phyloP scores from a whole-genome alignment of 2,888 invertebrate genomes.

The Invenusta paracnida region DNA sequence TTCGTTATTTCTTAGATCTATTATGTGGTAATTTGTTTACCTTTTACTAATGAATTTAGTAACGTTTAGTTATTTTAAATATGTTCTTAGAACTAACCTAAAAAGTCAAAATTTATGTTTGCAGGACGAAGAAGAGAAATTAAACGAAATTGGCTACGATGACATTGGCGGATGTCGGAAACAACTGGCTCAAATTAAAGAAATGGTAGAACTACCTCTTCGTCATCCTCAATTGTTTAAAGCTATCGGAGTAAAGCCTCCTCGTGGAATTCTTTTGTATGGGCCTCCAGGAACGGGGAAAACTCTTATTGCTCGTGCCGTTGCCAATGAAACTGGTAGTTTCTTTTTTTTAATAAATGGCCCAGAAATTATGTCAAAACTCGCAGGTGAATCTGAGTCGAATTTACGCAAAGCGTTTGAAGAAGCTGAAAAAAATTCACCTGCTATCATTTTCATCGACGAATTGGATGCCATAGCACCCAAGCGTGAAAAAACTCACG shows the following conservation, averaged over 20 bases:
- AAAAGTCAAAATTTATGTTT: too few species aligned
- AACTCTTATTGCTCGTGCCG: slow-evolving; percentile 93
- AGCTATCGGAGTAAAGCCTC: slow-evolving; percentile 96
- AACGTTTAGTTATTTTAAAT: too few species aligned
- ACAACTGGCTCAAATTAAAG: slow-evolving; percentile 97
- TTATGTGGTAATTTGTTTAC: too few species aligned
- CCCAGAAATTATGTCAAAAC: slow-evolving; percentile 98
- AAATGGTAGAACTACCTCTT: slow-evolving; percentile 97
- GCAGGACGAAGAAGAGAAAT: slow-evolving; percentile 90
- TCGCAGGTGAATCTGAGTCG: slow-evolving; percentile 97
- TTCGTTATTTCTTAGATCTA: too few species aligned
- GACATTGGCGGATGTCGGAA: slow-evolving; percentile 98
- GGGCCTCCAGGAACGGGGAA: slow-evolving; percentile 86
- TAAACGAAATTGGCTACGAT: slow-evolving; percentile 97
- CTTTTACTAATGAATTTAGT: too few species aligned
- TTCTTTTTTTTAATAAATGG: slow-evolving; percentile 98
- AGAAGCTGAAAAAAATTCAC: slow-evolving; percentile 98
- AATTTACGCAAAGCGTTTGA: slow-evolving; percentile 98
- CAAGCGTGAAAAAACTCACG: slow-evolving; percentile 98
- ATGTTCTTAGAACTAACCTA: too few species aligned
- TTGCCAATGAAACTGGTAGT: slow-evolving; percentile 98
- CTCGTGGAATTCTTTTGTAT: slow-evolving; percentile 91
- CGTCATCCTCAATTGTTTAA: slow-evolving; percentile 97
- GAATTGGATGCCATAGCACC: slow-evolving; percentile 99
- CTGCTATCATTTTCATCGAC: slow-evolving; percentile 98